Conservation (phyloP, 2,888 invertebrate genomes). For the Ornithoptera priamus region DNA sequence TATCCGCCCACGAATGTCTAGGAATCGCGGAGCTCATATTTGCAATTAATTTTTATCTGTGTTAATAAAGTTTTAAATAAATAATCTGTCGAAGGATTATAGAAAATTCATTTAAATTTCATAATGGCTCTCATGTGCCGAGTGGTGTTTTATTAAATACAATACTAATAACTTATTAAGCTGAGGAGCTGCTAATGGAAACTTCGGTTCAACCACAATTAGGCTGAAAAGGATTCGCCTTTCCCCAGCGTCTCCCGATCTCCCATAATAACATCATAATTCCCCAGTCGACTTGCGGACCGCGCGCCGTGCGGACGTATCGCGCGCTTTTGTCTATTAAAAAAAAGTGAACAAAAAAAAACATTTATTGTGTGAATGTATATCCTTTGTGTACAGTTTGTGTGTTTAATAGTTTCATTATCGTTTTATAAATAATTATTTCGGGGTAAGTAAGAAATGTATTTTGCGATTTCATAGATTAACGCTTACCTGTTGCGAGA, state of each 20-base stretch:
- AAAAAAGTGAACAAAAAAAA: constrained; percentile 30
- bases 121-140: not conserved
- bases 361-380: constrained; percentile 36
- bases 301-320: constrained; percentile 34
- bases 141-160: constrained; percentile 8
- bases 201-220: constrained; percentile 30
- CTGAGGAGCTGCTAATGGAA: constrained; percentile 24
- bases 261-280: constrained; percentile 39
- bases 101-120: not conserved
- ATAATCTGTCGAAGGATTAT: not conserved
- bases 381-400: constrained; percentile 1
- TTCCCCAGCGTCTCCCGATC: constrained; percentile 34
- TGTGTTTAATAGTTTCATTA: constrained; percentile 22
- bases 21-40: no score
- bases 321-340: constrained; percentile 17
- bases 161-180: constrained; percentile 28
- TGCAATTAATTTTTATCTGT: no score
- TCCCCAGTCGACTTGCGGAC: constrained; percentile 39
- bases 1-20: no score
- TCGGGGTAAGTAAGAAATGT: constrained; percentile 33
- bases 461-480: not conserved
- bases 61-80: not conserved
- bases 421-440: constrained; percentile 22
- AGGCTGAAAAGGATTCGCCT: constrained; percentile 37
- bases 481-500: constrained; percentile 37